Percentiles rank a stretch among this genome's conserved stretches.
Conservation (phyloP, 37 sponge, comb jelly and placozoan species). For the Halichondria panicea region DNA sequence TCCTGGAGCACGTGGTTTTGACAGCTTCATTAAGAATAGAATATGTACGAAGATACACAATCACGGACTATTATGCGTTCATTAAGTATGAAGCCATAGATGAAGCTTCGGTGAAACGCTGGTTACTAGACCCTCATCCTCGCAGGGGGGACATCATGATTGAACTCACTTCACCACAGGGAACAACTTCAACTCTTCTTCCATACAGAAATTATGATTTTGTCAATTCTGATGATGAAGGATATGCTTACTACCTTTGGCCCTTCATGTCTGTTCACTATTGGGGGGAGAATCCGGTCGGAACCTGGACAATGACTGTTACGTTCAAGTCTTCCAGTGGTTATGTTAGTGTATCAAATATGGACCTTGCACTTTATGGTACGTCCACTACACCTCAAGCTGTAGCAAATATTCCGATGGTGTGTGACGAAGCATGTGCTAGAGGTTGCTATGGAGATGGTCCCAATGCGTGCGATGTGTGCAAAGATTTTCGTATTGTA, state of each 20-base stretch:
- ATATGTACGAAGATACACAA: too few relatives aligned
- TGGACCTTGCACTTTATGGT: conserved; percentile 48
- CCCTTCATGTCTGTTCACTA: conserved; percentile 85
- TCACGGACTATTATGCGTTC: too few relatives aligned
- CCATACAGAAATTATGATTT: conserved; percentile 58
- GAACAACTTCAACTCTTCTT: conserved; percentile 65
- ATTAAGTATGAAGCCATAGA: too few relatives aligned
- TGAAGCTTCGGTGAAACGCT: too few relatives aligned
- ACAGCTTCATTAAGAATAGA: too few relatives aligned
- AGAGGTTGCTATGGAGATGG: conserved; percentile 45
- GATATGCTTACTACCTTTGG: conserved; percentile 70
- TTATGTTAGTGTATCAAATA: conserved; percentile 10
- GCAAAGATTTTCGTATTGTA: conserved; percentile 11
- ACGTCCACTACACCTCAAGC: conserved; percentile 34
- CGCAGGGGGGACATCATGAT: too few relatives aligned
- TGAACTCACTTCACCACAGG: too few relatives aligned
- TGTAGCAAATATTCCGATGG: conserved; percentile 36
- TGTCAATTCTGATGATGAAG: conserved; percentile 38
- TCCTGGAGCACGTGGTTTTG: too few relatives aligned
- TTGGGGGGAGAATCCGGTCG: conserved; percentile 81
- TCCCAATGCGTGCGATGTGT: conserved; percentile 33
- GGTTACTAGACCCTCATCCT: too few relatives aligned
- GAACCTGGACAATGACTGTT: conserved; percentile 64
- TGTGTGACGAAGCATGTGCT: conserved; percentile 51
- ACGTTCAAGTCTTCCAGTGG: conserved; percentile 26